Base-by-base conservation (phyloP, 2,888 invertebrate genomes). In the Monochamus alternatus region DNA sequence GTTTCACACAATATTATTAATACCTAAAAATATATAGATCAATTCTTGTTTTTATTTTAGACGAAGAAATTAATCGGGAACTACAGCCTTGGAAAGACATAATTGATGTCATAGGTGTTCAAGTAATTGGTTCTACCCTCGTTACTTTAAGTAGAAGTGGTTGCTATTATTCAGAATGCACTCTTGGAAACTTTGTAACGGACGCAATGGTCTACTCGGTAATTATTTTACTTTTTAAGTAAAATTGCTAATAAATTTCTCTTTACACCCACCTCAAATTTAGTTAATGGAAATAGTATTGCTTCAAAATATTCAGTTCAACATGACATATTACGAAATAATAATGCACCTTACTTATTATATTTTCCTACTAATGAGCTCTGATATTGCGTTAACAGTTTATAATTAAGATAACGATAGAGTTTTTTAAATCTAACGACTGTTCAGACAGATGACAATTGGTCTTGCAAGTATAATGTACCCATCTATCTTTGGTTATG, bases 201-300 rank as follows among this genome's bases (percentile, higher is more conserved):
- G 95, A 96, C 80, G 93, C 95, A 0, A 92, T 93, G 89, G 89
- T 95, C 77, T 89, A 93, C 84, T 85, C 90, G 73, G 94, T 94
- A 87, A 88, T 3, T 62, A 31, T 55, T 32, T 62, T 43, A 10
- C 9, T 9, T n/a, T 51, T 51, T 51, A 47, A 47, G 1, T 51
- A 51, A 10, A 51, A 38, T 7, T 38, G 38, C 5, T 38, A 4
- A 38, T 7, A 38, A 38, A 38, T 38, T 38, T 4, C 5, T 2
- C 2, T 38, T 38, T 5, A 38, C 38, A 2, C 7, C 38, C 2
- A 7, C 7, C 4, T 38, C 38, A 38, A 7, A 38, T 38, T 38
- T 5, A 5, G 38, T 4, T 38, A 38, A 2, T 38, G 7, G 5
- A 38, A 5, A 2, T 5, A 38, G 38, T 38, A 38, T 7, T 38